Conservation (phyloP, 1,140 invertebrate species). For the Sarcophaga bullata region DNA sequence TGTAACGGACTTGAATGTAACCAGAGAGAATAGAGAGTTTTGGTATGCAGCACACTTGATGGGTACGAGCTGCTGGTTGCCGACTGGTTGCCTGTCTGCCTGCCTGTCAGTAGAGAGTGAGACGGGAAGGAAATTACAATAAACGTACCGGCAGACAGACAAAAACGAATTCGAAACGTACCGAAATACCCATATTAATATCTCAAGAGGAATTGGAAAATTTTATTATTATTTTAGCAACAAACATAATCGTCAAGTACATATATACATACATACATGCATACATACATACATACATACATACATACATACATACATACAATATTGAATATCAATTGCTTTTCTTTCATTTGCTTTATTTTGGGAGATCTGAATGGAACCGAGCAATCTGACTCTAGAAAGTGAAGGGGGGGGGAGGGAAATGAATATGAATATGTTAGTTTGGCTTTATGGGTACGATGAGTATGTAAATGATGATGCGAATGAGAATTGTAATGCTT, state of each 20-base stretch:
- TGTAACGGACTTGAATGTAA: neutral
- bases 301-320: no score
- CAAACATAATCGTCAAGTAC: constrained; percentile 40
- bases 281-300: no score
- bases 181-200: constrained; percentile 21
- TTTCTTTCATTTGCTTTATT: neutral
- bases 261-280: neutral
- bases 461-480: neutral
- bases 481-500: neutral
- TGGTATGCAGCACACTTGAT: neutral
- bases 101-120: neutral
- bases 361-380: neutral
- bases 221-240: constrained; percentile 41
- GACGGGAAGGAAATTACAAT: neutral
- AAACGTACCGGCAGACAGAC: neutral
- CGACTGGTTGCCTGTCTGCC: no score
- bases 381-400: neutral
- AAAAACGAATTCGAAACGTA: no score
- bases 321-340: constrained; percentile 36
- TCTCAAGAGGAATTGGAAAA: constrained; percentile 39
- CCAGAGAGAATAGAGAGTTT: neutral
- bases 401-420: neutral
- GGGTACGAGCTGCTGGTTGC: neutral
- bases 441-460: neutral
- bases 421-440: neutral